These are phyloP conservation scores for Bubo scandiacus DNA, from an alignment of 2,113 vertebrate genomes.

Conservation along the genomic window DNA sequence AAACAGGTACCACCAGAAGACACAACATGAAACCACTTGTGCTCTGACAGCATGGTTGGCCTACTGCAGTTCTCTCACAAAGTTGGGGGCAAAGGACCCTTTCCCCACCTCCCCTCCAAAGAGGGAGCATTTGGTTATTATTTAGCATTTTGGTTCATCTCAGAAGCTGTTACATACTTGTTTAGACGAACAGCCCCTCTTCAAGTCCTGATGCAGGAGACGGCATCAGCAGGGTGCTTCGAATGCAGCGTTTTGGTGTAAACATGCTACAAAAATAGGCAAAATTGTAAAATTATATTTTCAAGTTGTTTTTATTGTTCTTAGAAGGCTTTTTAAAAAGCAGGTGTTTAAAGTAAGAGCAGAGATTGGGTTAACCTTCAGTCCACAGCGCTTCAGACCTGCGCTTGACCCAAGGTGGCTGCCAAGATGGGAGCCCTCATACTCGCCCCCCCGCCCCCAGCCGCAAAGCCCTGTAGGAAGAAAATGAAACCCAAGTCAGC, in stretches of 20 bases:
- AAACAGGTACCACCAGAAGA: not conserved
- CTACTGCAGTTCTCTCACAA: not conserved
- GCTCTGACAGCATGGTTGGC: not conserved
- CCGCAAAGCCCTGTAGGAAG: not conserved
- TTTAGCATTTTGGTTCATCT: too few relatives aligned
- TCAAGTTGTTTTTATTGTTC: not conserved
- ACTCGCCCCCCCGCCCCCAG: rapidly evolving
- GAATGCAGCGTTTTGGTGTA: rapidly evolving
- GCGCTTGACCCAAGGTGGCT: rapidly evolving
- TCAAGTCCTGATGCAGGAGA: rapidly evolving
- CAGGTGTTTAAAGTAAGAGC: rapidly evolving
- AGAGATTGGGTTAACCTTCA: rapidly evolving
- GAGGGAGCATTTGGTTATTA: too few relatives aligned
- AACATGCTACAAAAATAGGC: rapidly evolving
- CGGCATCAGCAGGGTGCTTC: rapidly evolving
- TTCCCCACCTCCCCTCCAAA: not conserved
- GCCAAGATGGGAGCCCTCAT: rapidly evolving
- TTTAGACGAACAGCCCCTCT: not conserved
- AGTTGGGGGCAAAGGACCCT: too few relatives aligned
- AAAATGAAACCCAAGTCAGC: rapidly evolving
- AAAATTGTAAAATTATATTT: rapidly evolving
- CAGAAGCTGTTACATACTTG: rapidly evolving
- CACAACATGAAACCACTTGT: rapidly evolving
- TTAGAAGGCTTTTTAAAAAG: not conserved
- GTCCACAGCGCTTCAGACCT: rapidly evolving